A percentile compares a stretch with the other conserved stretches of the same genome.
Evolutionary conservation across 2,113 vertebrate genomes (phyloP).

Genomic region (Serinus canaria): DNA sequence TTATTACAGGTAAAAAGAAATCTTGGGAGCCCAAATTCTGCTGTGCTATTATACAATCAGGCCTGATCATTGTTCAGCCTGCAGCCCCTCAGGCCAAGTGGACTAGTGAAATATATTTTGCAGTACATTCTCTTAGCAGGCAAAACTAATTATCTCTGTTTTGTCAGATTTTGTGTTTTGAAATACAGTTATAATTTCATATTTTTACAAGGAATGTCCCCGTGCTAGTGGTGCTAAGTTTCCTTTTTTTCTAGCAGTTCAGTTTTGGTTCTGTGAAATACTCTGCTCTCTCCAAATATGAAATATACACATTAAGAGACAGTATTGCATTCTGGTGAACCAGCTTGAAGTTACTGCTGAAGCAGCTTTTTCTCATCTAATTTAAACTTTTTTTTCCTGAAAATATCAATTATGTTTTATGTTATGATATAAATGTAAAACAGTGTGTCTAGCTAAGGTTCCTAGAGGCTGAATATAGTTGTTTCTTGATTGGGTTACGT

Average conservation of each 20-base stretch:
- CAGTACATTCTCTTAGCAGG: neutral
- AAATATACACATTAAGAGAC: neutral
- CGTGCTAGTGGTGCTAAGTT: neutral
- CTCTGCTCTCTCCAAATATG: neutral
- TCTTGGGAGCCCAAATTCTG: conserved; percentile 48
- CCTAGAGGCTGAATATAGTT: conserved; percentile 27
- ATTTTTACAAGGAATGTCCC: neutral
- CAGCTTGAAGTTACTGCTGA: neutral
- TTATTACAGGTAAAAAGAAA: conserved; percentile 76
- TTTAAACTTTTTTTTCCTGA: neutral
- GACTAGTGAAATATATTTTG: neutral
- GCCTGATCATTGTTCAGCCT: neutral
- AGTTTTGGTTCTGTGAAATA: neutral
- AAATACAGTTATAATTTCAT: neutral
- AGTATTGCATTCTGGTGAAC: neutral
- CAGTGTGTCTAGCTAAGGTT: conserved; percentile 21
- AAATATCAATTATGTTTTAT: conserved; percentile 44
- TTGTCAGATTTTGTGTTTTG: neutral
- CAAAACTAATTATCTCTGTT: neutral
- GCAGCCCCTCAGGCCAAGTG: neutral
- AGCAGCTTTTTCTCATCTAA: conserved; percentile 2
- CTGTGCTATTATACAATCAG: conserved; percentile 31
- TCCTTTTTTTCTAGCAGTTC: neutral
- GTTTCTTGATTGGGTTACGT: conserved; percentile 16
- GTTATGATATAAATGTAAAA: conserved; percentile 41